Base-by-base conservation (phyloP, 2,888 invertebrate genomes). In the Diachrysia chrysitis region DNA sequence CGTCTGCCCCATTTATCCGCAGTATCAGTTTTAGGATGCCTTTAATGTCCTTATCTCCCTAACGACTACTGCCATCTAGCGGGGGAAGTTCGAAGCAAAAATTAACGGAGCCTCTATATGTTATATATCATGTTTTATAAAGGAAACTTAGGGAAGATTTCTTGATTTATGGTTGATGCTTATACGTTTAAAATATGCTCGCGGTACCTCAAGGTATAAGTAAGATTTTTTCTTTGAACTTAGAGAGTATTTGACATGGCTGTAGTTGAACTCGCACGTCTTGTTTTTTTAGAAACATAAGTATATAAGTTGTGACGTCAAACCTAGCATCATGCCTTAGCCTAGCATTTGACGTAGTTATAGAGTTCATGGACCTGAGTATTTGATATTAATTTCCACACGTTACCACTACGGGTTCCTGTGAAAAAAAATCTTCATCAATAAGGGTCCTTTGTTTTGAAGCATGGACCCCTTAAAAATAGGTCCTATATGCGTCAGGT, bases 41-140 rank as follows among this genome's bases (percentile, higher is more conserved):
- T 23, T 64, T 42, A 66, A 64, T 25, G 17, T 77, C 10, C 55
- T 67, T 70, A 78, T 78, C 78, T 61, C 23, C 1, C 25, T 67
- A 73, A 78, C 48, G 78, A 69, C 58, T 69, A 61, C 59, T 63
- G 69, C 81, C 81, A 77, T 66, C 80, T 77, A 69, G 55, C 23
- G 23, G 25, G n/a, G 23, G 12, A 65, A 21, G 12, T 10, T 37
- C 10, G 57, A 60, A 65, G 55, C 56, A 55, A n/a, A 23, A 66
- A 32, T 46, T 19, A 58, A 42, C 21, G 58, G 1, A 51, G 60
- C 46, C n/a, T 54, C 14, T n/a, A n/a, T 23, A 14, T 21, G 42
- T 10, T 0, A 32, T 3, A 56, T 23, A 48, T 19, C 17, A 46
- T 5, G 54, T 12, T 23, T n/a, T 37, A 21, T 51, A 12, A 54